Base-by-base conservation (phyloP, 2,113 vertebrate genomes). In the Gadus chalcogrammus region DNA sequence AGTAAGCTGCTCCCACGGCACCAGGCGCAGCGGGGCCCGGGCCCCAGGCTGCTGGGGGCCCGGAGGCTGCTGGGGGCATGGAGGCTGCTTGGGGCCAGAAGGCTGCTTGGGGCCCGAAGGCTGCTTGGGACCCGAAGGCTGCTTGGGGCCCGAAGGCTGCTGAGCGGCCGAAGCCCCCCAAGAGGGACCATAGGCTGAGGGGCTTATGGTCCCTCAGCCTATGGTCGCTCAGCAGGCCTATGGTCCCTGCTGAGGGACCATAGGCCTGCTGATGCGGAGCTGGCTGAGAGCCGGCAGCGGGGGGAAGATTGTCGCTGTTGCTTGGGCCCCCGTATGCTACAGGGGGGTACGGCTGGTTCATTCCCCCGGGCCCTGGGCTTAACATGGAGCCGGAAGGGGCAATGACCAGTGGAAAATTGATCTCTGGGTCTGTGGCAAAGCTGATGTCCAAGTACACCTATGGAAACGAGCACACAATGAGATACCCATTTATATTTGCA, bases 371-470 rank as follows among this genome's bases (percentile, higher is more conserved):
- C 20, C 62, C 69, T 67, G 0, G 15, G 1, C 28, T 20, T 69
- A 27, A 35, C n/a, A 5, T 7, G 15, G 72, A 58, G 15, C 4
- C 53, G 48, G 17, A 22, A 55, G 87, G 82, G 35, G 87, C 4
- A 77, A 93, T 82, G 18, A 84, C n/a, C 35, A 93, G 20, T 4
- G 89, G 88, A 15, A 89, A 77, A 1, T 24, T 38, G 11, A 93
- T 59, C 73, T 82, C 56, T 42, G 91, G 90, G 73, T 92, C 86
- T 17, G 24, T 83, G 24, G 85, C 64, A 79, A 89, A 91, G 55
- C 87, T 90, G 64, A 92, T 90, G 73, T 90, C 91, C 86, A 93
- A 70, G 75, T 82, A 89, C 2, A 78, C 90, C 91, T 93, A 71
- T 24, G 42, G 58, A 68, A 72, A 70, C 27, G 70, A 77, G 62